These are phyloP conservation scores for Chionoecetes opilio DNA, from an alignment of 1,140 invertebrate genomes.

Conservation along the genomic window DNA sequence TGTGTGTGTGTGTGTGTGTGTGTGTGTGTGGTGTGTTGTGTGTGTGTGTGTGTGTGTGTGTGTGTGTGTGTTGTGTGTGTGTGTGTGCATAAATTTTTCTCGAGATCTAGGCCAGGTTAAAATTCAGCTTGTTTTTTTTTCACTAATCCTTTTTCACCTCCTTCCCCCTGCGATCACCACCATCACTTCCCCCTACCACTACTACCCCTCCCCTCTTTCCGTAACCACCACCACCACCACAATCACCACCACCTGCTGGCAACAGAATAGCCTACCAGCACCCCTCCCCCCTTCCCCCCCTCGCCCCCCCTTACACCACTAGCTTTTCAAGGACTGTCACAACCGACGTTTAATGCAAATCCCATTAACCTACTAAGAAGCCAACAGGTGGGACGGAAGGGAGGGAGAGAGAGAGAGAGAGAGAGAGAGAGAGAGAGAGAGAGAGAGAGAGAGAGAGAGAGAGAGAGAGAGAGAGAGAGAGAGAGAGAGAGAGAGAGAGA, in stretches of 20 bases:
- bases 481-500: too few species aligned
- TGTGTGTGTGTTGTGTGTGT: constrained; percentile 11
- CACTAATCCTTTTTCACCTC: too few species aligned
- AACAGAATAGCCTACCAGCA: neutral
- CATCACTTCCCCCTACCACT: neutral
- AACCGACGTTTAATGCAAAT: neutral
- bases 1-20: too few species aligned
- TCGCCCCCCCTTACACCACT: neutral
- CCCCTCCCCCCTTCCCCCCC: too few species aligned
- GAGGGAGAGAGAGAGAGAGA: too few species aligned
- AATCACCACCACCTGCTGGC: neutral
- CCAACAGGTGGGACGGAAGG: neutral
- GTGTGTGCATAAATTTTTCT: neutral
- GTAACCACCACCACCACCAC: neutral
- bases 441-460: too few species aligned
- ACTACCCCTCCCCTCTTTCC: neutral
- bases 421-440: too few species aligned
- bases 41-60: constrained; percentile 32
- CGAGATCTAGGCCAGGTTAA: neutral
- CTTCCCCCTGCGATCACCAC: neutral
- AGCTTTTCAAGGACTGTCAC: constrained; percentile 5
- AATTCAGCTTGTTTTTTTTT: neutral
- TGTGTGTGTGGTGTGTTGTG: too few species aligned
- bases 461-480: too few species aligned
- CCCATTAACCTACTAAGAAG: constrained; percentile 8